Evolutionary conservation across 2,888 invertebrate species (phyloP).

Genomic region (Ametastegia equiseti): DNA sequence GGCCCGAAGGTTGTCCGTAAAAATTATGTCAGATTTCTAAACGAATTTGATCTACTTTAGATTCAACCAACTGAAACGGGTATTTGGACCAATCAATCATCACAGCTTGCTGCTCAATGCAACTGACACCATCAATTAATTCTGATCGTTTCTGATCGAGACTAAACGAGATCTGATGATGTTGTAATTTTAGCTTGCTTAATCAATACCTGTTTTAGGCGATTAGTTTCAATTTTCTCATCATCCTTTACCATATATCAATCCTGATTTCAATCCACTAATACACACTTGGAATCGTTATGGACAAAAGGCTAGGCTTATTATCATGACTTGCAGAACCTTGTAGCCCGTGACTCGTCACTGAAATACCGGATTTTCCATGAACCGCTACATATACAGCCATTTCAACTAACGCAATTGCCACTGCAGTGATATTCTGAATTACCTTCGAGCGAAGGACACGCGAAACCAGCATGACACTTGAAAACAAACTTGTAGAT

Average conservation of each 20-base stretch:
- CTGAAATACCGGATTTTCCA: not conserved
- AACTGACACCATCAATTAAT: not conserved
- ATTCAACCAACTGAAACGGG: not conserved
- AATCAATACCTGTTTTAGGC: too few relatives aligned
- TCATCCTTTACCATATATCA: slow-evolving; percentile 13
- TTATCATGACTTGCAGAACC: slow-evolving; percentile 26
- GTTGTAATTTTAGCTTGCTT: not conserved
- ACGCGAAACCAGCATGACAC: not conserved
- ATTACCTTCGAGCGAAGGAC: not conserved
- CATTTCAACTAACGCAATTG: not conserved
- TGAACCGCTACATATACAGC: not conserved
- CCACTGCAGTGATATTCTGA: not conserved
- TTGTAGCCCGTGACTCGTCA: slow-evolving; percentile 3
- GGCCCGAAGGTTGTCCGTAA: not conserved
- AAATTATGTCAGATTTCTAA: not conserved
- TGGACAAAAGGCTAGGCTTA: not conserved
- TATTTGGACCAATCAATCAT: not conserved
- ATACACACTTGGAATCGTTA: not conserved
- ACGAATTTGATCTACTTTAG: not conserved
- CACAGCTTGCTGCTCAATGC: not conserved
- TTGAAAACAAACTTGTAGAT: not conserved
- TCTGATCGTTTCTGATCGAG: not conserved
- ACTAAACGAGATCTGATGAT: too few relatives aligned
- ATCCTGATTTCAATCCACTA: not conserved
- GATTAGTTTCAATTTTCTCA: too few relatives aligned